Evolutionary conservation across 2,113 vertebrate genomes (phyloP).

Genomic region (Vicugna pacos): DNA sequence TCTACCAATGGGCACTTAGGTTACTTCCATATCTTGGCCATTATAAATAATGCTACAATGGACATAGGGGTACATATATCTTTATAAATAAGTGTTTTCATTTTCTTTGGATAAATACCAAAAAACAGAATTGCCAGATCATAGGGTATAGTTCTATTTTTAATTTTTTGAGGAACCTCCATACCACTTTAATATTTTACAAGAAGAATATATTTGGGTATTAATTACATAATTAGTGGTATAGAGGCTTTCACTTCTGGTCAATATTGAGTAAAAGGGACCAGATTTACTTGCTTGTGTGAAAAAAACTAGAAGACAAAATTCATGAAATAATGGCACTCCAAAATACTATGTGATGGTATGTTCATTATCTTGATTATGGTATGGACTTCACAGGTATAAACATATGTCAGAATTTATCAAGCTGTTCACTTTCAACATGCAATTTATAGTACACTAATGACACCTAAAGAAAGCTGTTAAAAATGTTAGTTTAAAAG

Average conservation of each 20-base stretch:
- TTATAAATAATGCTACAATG: not conserved
- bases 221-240: not conserved
- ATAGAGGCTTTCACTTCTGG: not conserved
- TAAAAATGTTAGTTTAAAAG: slow-evolving; percentile 14
- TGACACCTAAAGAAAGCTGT: not conserved
- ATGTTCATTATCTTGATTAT: not conserved
- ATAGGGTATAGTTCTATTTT: not conserved
- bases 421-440: slow-evolving; percentile 14
- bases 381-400: not conserved
- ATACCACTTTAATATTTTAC: not conserved
- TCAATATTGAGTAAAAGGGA: not conserved
- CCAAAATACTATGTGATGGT: not conserved
- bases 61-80: not conserved
- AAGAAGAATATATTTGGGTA: not conserved
- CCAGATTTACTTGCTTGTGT: not conserved
- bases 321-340: not conserved
- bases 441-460: not conserved
- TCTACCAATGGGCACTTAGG: not conserved
- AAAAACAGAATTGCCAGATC: not conserved
- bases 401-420: slow-evolving; percentile 6
- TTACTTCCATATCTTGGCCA: not conserved
- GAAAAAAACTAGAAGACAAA: slow-evolving; percentile 34
- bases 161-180: not conserved
- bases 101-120: not conserved
- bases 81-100: not conserved